phyloP scores from a whole-genome alignment of 2,888 invertebrate species.

The Nyleta sp. region DNA sequence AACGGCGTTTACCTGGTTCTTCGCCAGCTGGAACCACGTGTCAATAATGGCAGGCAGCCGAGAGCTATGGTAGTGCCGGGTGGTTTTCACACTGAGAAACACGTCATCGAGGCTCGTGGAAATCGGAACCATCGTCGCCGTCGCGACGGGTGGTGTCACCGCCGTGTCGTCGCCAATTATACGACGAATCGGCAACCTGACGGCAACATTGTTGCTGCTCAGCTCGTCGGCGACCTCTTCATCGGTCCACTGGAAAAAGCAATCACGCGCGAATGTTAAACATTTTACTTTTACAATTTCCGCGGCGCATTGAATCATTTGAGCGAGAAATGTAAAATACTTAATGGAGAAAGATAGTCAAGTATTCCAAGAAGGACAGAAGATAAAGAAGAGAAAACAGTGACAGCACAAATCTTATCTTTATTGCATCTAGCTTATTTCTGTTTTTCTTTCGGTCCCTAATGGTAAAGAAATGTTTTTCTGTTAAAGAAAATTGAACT shows the following conservation, averaged over 20 bases:
- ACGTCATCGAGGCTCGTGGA: slow-evolving; percentile 92
- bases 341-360: neutral
- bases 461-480: neutral
- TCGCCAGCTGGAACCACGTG: slow-evolving; percentile 98
- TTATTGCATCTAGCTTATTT: neutral
- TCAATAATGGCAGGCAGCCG: slow-evolving; percentile 94
- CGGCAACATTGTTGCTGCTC: slow-evolving; percentile 68
- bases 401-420: neutral
- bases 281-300: neutral
- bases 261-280: slow-evolving; percentile 23
- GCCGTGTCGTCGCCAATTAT: slow-evolving; percentile 74
- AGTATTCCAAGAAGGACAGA: neutral
- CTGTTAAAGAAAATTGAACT: neutral
- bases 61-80: slow-evolving; percentile 92
- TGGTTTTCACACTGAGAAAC: slow-evolving; percentile 98
- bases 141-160: slow-evolving; percentile 78
- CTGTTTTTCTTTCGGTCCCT: neutral
- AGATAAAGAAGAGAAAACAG: neutral
- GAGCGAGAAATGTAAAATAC: neutral
- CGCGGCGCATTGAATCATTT: neutral
- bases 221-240: slow-evolving; percentile 67
- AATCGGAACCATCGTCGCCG: slow-evolving; percentile 84
- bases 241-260: slow-evolving; percentile 70
- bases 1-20: slow-evolving; percentile 86
- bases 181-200: slow-evolving; percentile 71